These are phyloP conservation scores for Rhynchophorus ferrugineus DNA, from an alignment of 1,140 invertebrate species.

Conservation along the genomic window DNA sequence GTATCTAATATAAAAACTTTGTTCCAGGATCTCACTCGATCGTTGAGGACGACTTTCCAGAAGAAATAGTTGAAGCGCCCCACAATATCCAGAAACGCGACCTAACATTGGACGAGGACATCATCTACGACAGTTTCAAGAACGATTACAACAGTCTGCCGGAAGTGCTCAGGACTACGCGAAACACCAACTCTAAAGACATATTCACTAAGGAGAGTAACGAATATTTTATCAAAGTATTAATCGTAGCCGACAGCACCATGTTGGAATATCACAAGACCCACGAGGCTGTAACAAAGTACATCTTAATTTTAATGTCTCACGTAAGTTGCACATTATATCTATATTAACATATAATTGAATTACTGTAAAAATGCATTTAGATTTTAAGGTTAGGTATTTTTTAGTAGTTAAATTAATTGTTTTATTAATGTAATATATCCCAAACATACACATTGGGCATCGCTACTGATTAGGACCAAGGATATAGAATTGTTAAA, in stretches of 20 bases:
- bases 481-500: too few species aligned
- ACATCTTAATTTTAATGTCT: constrained; percentile 74
- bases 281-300: constrained; percentile 49
- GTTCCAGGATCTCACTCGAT: constrained; percentile 21
- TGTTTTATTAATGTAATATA: too few species aligned
- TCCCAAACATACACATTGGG: too few species aligned
- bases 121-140: constrained; percentile 7
- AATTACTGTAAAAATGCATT: too few species aligned
- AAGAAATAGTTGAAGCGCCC: constrained; percentile 17
- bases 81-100: constrained; percentile 24
- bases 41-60: constrained; percentile 29
- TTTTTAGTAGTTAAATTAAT: too few species aligned
- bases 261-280: constrained; percentile 67
- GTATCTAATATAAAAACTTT: too few species aligned
- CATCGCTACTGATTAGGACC: too few species aligned
- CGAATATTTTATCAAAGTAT: constrained; percentile 65
- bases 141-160: background rate
- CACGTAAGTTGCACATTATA: constrained; percentile 54
- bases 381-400: too few species aligned
- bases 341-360: too few species aligned
- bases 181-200: constrained; percentile 23
- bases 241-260: constrained; percentile 70
- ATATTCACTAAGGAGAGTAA: constrained; percentile 31
- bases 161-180: constrained; percentile 13
- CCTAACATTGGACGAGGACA: constrained; percentile 15